These are phyloP conservation scores for Lysiphlebus fabarum DNA, from an alignment of 1,140 invertebrate genomes.

Conservation along the genomic window DNA sequence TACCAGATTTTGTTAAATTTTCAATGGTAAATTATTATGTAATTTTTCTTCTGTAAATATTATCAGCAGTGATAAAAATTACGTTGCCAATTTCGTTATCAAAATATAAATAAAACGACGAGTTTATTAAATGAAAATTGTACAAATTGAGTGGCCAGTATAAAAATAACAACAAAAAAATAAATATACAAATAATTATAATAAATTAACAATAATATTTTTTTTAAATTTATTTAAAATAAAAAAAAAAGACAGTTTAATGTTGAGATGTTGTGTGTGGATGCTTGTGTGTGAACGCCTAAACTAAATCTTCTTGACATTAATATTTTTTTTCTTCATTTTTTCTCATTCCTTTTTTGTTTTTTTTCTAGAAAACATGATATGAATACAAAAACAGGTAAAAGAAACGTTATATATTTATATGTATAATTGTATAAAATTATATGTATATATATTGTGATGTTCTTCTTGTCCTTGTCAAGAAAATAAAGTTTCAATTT, in stretches of 20 bases:
- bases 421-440: neutral
- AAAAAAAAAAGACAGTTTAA: slow-evolving; percentile 30
- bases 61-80: no score
- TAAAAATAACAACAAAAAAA: no score
- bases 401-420: neutral
- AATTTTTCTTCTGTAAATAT: no score
- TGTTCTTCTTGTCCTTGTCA: slow-evolving; percentile 21
- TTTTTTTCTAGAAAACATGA: slow-evolving; percentile 34
- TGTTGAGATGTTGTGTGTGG: slow-evolving; percentile 33
- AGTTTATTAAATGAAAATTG: no score
- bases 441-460: slow-evolving; percentile 13
- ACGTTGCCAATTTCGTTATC: no score
- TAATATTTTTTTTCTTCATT: slow-evolving; percentile 26
- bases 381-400: slow-evolving; percentile 36
- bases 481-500: slow-evolving; percentile 44
- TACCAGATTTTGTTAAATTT: no score
- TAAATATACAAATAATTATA: no score
- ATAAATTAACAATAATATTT: no score
- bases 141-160: no score
- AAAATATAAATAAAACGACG: no score
- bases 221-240: no score
- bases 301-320: slow-evolving; percentile 42
- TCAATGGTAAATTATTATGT: no score
- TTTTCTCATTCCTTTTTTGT: slow-evolving; percentile 20
- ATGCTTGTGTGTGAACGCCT: slow-evolving; percentile 27